phyloP scores from a whole-genome alignment of 2,888 invertebrate species.

The Palloptera scutellata region DNA sequence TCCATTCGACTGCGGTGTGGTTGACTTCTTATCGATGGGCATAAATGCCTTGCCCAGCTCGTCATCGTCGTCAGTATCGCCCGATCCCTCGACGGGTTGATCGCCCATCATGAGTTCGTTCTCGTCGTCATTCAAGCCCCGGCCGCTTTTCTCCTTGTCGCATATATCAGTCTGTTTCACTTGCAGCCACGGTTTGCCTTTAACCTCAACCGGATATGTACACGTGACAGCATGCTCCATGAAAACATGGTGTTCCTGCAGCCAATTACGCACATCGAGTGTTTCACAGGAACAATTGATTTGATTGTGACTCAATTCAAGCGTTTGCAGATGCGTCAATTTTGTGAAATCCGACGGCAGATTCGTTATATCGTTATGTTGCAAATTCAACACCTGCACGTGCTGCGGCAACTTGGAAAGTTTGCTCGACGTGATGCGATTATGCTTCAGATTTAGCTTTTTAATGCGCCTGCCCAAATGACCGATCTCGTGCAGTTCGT shows the following conservation, averaged over 20 bases:
- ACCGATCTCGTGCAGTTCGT: slow-evolving; percentile 69
- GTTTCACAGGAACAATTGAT: slow-evolving; percentile 77
- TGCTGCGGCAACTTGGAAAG: slow-evolving; percentile 68
- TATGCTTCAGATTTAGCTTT: slow-evolving; percentile 70
- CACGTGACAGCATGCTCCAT: slow-evolving; percentile 69
- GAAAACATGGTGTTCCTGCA: slow-evolving; percentile 67
- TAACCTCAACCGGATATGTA: slow-evolving; percentile 66
- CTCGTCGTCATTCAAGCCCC: slow-evolving; percentile 52
- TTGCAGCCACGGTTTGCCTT: slow-evolving; percentile 69
- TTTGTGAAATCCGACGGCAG: slow-evolving; percentile 69
- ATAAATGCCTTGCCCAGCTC: slow-evolving; percentile 59
- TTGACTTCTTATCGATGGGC: slow-evolving; percentile 47
- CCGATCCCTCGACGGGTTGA: slow-evolving; percentile 66
- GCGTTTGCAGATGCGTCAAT: slow-evolving; percentile 66
- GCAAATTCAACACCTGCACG: slow-evolving; percentile 71
- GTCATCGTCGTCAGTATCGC: slow-evolving; percentile 55
- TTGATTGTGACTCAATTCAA: slow-evolving; percentile 75
- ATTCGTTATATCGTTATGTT: slow-evolving; percentile 69
- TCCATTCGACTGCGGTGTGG: slow-evolving; percentile 21
- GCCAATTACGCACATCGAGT: slow-evolving; percentile 70
- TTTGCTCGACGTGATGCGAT: slow-evolving; percentile 68
- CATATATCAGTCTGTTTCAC: slow-evolving; percentile 69
- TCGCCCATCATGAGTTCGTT: slow-evolving; percentile 74
- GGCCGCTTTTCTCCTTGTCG: slow-evolving; percentile 56
- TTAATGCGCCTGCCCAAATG: slow-evolving; percentile 70